Evolutionary conservation across 30 jellyfish, hydroid and myxozoan genomes (phyloP).

Genomic region (Cassiopea andromeda): DNA sequence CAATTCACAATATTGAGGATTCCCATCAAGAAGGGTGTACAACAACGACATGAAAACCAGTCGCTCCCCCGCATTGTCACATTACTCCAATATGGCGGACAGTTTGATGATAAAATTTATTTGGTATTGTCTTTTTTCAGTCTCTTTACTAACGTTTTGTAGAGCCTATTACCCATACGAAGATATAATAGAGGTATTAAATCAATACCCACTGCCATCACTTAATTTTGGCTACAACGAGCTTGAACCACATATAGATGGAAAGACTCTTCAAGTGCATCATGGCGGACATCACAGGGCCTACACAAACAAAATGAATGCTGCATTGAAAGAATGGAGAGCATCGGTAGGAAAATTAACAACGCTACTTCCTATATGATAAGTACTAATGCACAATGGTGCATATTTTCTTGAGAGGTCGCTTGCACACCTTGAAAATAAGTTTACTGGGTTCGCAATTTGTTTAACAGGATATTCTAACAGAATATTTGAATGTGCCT

Average conservation of each 20-base stretch:
- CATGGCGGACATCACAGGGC: slow-evolving; percentile 90
- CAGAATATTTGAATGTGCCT: too few species aligned
- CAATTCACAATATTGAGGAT: too few species aligned
- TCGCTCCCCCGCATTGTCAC: too few species aligned
- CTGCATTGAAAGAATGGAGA: slow-evolving; percentile 91
- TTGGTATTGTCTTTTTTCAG: background rate
- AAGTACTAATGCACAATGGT: too few species aligned
- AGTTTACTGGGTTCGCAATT: too few species aligned
- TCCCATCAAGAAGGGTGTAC: too few species aligned
- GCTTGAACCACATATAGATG: slow-evolving; percentile 80
- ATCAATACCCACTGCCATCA: slow-evolving; percentile 73
- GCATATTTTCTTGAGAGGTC: too few species aligned
- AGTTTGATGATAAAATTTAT: background rate
- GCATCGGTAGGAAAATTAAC: slow-evolving; percentile 64
- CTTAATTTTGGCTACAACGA: slow-evolving; percentile 71
- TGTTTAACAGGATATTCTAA: too few species aligned
- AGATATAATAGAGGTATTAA: slow-evolving; percentile 22
- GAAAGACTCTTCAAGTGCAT: slow-evolving; percentile 79
- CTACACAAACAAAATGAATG: slow-evolving; percentile 83
- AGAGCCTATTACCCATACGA: slow-evolving; percentile 61
- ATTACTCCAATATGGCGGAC: too few species aligned
- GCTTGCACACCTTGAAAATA: too few species aligned
- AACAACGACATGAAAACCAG: too few species aligned
- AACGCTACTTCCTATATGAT: too few species aligned
- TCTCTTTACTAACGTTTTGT: background rate